phyloP scores from a whole-genome alignment of 2,888 invertebrate species.

The Gisinianus flammeolus region DNA sequence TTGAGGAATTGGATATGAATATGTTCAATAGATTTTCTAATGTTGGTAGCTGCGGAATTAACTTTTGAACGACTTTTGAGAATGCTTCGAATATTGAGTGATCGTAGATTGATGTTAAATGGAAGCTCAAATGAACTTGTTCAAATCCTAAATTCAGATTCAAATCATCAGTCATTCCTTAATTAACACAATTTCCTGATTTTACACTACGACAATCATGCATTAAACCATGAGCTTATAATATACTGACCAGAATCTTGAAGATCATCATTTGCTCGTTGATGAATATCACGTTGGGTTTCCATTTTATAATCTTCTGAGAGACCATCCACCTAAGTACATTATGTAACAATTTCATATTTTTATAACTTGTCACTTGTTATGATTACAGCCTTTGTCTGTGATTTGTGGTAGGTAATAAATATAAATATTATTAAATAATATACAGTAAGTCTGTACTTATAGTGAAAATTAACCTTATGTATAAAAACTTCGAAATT shows the following conservation, averaged over 20 bases:
- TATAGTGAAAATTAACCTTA: too few species aligned
- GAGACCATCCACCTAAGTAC: conserved; percentile 88
- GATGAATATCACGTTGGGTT: conserved; percentile 97
- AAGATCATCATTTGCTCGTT: conserved; percentile 93
- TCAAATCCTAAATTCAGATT: conserved; percentile 74
- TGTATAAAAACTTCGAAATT: conserved; percentile 81
- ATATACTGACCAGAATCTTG: conserved; percentile 74
- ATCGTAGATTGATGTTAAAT: conserved; percentile 98
- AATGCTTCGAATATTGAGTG: conserved; percentile 99
- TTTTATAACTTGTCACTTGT: not conserved
- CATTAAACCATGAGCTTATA: not conserved
- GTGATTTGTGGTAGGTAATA: not conserved
- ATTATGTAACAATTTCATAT: not conserved
- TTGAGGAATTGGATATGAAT: conserved; percentile 96
- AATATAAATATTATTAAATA: not conserved
- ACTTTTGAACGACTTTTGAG: conserved; percentile 98
- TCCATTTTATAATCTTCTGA: conserved; percentile 99
- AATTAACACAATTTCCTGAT: too few species aligned
- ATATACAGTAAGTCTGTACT: too few species aligned
- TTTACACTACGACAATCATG: not conserved
- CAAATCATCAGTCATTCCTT: too few species aligned
- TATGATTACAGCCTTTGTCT: not conserved
- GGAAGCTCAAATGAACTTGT: conserved; percentile 90
- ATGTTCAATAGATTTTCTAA: conserved; percentile 97
- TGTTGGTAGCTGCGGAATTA: conserved; percentile 95